A percentile compares a stretch with the other conserved stretches of the same genome.
These are phyloP conservation scores for Microplitis demolitor DNA, from an alignment of 1,140 invertebrate species.

Conservation along the genomic window DNA sequence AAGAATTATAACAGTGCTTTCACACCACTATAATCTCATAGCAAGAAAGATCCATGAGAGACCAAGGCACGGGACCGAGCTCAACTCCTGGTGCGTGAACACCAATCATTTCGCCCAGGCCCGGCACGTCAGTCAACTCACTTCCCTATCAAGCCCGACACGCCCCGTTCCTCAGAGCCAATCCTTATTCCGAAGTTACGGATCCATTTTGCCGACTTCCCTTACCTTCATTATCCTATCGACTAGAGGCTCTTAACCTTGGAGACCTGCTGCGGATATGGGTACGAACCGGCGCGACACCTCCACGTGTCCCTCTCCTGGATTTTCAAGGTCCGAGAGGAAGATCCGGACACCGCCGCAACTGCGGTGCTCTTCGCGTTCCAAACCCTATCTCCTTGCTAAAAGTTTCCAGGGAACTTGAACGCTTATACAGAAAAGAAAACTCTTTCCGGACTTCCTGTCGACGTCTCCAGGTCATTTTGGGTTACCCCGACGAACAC, in stretches of 20 bases:
- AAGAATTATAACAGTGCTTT: too few relatives aligned
- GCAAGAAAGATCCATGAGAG: too few relatives aligned
- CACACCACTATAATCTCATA: too few relatives aligned
- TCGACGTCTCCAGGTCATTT: slow-evolving; percentile 73
- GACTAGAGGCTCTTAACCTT: slow-evolving; percentile 88
- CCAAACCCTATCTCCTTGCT: slow-evolving; percentile 73
- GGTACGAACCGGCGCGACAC: slow-evolving; percentile 58
- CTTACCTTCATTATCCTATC: slow-evolving; percentile 89
- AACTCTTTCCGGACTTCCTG: slow-evolving; percentile 77
- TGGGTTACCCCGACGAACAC: slow-evolving; percentile 68
- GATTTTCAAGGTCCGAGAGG: slow-evolving; percentile 75
- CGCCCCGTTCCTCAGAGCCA: slow-evolving; percentile 75
- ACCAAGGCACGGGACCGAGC: too few relatives aligned
- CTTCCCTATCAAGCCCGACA: slow-evolving; percentile 66
- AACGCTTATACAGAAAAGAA: slow-evolving; percentile 79
- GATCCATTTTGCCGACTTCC: slow-evolving; percentile 83
- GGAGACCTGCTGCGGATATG: slow-evolving; percentile 66
- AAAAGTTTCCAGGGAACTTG: slow-evolving; percentile 76
- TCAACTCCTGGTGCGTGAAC: too few relatives aligned
- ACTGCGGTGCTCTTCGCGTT: slow-evolving; percentile 74
- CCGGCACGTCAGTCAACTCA: slow-evolving; percentile 20
- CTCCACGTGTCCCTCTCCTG: slow-evolving; percentile 66
- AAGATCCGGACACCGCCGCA: slow-evolving; percentile 72
- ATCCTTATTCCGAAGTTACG: slow-evolving; percentile 82
- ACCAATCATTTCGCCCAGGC: too few relatives aligned